Evolutionary conservation across 2,797 vertebrate species (phyloP), one percentile per base, ranked within the genome.

Genomic region (Myripristis jacobus): DNA sequence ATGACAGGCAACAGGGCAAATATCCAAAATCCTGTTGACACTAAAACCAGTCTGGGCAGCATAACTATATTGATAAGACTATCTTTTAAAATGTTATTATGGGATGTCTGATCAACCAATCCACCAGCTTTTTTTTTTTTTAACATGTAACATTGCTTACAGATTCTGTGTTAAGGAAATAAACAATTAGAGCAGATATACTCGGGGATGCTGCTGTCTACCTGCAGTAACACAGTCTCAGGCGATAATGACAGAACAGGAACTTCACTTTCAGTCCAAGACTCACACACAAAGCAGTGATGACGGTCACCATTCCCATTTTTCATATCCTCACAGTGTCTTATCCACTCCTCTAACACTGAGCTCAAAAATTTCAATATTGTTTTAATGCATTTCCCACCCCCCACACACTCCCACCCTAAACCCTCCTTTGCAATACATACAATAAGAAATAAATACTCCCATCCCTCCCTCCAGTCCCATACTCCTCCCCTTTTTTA

Each of bases 391-490:
- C 63, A 59, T 29, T 65, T 24, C 13, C 31, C 69, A 36, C 41
- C 36, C 22, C 72, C 36, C 41, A 72, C 50, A 57, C 66, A 58
- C 25, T 9, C 25, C 46, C 27, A 62, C 18, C 31, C 50, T 11
- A 59, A 83, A 24, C 4, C 3, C 22, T 70, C 57, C 34, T 9
- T 70, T 77, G 72, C 55, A 86, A 83, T 77, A 91, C 84, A 78
- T 74, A 91, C 65, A 83, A 67, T 75, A 66, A 81, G 31, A 87
- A 83, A 90, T 88, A 91, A 91, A 87, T 90, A 81, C 77, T 78
- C 79, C 24, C 12, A 41, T 64, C 84, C 77, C 82, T 73, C 76
- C 77, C 80, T 76, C 0, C 34, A 50, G 70, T 82, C 75, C 82
- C 85, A 87, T 79, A 79, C 70, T 59, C 84, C 76, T 76, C 70